phyloP scores from a whole-genome alignment of 2,113 vertebrate species.

The Gorilla gorilla region DNA sequence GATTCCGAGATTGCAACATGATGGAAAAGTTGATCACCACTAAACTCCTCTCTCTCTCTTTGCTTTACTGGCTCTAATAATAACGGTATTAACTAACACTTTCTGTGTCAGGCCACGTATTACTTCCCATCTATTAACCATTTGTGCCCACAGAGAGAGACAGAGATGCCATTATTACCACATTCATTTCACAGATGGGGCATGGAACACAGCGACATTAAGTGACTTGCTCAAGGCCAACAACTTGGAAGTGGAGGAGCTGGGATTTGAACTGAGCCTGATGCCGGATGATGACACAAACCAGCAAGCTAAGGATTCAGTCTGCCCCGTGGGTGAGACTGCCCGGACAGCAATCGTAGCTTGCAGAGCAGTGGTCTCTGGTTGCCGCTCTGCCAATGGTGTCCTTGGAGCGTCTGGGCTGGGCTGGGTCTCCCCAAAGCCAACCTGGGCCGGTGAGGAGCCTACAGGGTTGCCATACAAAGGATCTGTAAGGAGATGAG shows the following conservation, averaged over 20 bases:
- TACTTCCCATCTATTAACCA: background rate
- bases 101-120: background rate
- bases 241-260: background rate
- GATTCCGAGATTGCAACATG: constrained; percentile 2
- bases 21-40: background rate
- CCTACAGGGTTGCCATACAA: background rate
- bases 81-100: background rate
- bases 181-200: background rate
- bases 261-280: background rate
- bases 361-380: background rate
- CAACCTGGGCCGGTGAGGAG: background rate
- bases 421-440: background rate
- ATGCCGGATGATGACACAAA: background rate
- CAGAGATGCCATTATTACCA: too few relatives aligned
- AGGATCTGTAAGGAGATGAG: background rate
- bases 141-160: background rate
- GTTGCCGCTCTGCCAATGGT: accelerated
- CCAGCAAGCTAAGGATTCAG: background rate
- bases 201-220: background rate
- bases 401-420: background rate
- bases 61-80: background rate
- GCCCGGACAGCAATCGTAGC: background rate
- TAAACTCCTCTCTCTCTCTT: background rate
- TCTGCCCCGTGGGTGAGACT: background rate
- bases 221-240: background rate